Evolutionary conservation across 2,113 vertebrate genomes (phyloP).

Genomic region (Ardeotis arabs): DNA sequence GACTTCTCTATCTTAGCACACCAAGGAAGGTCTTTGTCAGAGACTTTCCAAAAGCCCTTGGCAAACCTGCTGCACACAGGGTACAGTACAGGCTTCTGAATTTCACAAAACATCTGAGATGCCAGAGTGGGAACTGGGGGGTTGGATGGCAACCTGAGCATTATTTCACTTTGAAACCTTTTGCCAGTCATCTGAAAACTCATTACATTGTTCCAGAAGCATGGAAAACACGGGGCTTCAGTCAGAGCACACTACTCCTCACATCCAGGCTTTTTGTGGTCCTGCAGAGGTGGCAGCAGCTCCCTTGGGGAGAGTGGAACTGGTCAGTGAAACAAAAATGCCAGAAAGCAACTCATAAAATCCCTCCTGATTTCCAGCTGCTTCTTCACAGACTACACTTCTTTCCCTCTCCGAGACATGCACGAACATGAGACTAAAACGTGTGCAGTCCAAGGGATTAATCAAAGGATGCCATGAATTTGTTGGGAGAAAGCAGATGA

Average conservation of each 20-base stretch:
- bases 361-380: background rate
- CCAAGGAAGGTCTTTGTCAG: slow-evolving; percentile 38
- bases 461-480: background rate
- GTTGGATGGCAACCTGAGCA: slow-evolving; percentile 19
- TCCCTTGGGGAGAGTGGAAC: background rate
- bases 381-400: background rate
- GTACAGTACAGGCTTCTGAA: background rate
- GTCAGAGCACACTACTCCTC: background rate
- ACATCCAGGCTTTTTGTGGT: background rate
- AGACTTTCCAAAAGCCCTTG: slow-evolving; percentile 39
- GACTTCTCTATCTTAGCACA: background rate
- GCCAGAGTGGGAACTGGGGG: background rate
- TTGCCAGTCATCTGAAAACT: background rate
- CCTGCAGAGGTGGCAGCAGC: background rate
- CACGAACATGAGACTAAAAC: background rate
- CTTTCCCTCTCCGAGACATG: background rate
- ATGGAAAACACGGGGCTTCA: background rate
- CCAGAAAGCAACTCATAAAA: background rate
- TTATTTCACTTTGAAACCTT: background rate
- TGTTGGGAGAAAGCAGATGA: background rate
- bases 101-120: background rate
- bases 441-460: background rate
- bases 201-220: background rate
- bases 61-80: background rate
- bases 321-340: background rate